Evolutionary conservation across 2,797 vertebrate genomes (phyloP), one percentile per base, ranked within the genome.

Genomic region (Schizothorax lantsangensis): DNA sequence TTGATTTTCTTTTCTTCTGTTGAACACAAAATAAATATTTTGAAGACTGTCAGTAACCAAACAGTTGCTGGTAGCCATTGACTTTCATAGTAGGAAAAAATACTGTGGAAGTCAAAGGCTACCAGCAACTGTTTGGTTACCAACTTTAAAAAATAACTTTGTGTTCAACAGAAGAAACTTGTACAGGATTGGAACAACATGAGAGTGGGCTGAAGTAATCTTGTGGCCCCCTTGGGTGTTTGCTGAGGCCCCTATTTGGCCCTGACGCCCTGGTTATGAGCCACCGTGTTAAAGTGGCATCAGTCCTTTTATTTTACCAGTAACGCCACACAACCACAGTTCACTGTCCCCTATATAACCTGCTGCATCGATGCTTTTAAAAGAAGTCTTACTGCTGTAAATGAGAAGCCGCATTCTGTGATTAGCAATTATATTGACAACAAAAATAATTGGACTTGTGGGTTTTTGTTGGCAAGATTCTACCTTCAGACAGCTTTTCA

Each of bases 391-490:
- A 43, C 30, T 83, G 81, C 81, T 59, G 23, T 59, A 30, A 73
- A 83, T 21, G 72, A 73, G 38, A 30, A 73, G 68, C 68, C 10
- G 8, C 68, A 72, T 83, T 83, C 68, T 17, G 36, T 72, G 23
- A 72, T 72, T 72, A 36, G n/a, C 81, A 72, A 8, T 72, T 72
- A 73, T 43, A 72, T 83, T 73, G n/a, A 73, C 81, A 72, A 72
- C 33, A 59, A 54, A 71, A 83, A 83, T 72, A 57, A 83, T 83
- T 57, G 36, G 81, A 69, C 79, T 81, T 71, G 47, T 43, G 47
- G 40, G 47, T 62, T 86, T 81, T 64, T 49, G 36, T 26, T 73
- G 69, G 81, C 68, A 57, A 43, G 23, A 57, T 73, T 59, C 49
- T 57, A 30, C 45, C 49, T 40, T 45, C 49, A 73, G 49, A 43